Evolutionary conservation across 2,113 vertebrate species (phyloP).

Genomic region (Xenopus laevis): DNA sequence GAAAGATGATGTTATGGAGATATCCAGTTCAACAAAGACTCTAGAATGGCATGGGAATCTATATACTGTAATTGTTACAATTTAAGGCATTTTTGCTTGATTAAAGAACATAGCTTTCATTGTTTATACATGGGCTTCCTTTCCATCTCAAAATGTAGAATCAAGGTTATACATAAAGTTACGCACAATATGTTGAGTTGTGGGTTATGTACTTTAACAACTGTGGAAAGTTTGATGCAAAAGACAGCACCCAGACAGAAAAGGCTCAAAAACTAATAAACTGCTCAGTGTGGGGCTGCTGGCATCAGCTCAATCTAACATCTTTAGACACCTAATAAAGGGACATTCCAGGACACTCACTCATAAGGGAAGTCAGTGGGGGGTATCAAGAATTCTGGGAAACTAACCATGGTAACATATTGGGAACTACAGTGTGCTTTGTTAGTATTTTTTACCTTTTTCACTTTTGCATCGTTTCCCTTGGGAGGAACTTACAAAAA

Average conservation of each 20-base stretch:
- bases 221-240: conserved; percentile 74
- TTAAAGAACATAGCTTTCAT: too few species aligned
- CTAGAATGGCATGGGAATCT: too few species aligned
- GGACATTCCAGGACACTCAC: conserved; percentile 74
- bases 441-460: conserved; percentile 19
- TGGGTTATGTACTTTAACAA: conserved; percentile 48
- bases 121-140: too few species aligned
- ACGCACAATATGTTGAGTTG: too few species aligned
- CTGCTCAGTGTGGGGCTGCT: conserved; percentile 73
- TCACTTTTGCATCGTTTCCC: conserved; percentile 26
- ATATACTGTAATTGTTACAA: too few species aligned
- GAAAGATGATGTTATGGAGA: too few species aligned
- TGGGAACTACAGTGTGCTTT: conserved; percentile 45
- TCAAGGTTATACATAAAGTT: too few species aligned
- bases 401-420: conserved; percentile 65
- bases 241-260: conserved; percentile 72
- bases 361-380: conserved; percentile 71
- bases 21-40: too few species aligned
- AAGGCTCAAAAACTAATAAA: conserved; percentile 77
- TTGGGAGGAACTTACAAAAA: neutral
- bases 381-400: conserved; percentile 60
- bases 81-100: too few species aligned
- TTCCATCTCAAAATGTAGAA: too few species aligned
- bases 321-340: conserved; percentile 74
- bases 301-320: conserved; percentile 69